Evolutionary conservation across 2,113 vertebrate genomes (phyloP).

Genomic region (Plotosus lineatus): DNA sequence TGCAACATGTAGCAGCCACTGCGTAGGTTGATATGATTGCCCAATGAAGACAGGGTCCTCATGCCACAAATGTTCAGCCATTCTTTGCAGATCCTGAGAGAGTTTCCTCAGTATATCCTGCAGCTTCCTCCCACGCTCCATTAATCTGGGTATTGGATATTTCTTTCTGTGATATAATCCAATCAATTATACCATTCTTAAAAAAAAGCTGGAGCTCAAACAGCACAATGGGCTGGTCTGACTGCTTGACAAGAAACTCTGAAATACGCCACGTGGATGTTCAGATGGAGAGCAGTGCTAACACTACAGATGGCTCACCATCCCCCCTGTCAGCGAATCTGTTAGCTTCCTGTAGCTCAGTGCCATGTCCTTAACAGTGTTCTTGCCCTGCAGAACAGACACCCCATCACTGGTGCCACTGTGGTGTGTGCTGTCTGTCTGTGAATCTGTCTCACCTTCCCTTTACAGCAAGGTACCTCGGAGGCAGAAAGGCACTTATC

Average conservation of each 20-base stretch:
- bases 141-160: conserved; percentile 13
- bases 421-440: conserved; percentile 1
- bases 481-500: neutral
- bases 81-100: neutral
- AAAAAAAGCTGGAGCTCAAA: conserved; percentile 30
- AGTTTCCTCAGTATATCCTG: conserved; percentile 4
- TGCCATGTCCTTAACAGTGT: conserved; percentile 34
- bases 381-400: conserved; percentile 11
- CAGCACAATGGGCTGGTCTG: conserved; percentile 47
- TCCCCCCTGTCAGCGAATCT: conserved; percentile 61
- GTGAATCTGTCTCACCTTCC: neutral
- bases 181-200: conserved; percentile 34
- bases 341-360: conserved; percentile 54
- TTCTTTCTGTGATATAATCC: conserved; percentile 22
- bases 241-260: conserved; percentile 54
- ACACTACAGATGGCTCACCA: conserved; percentile 55
- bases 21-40: neutral
- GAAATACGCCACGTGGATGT: conserved; percentile 50
- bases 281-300: conserved; percentile 57
- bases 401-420: neutral
- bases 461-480: conserved; percentile 5
- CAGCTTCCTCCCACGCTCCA: conserved; percentile 15
- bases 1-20: conserved; percentile 2
- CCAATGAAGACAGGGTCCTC: neutral
- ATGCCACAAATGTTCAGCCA: conserved; percentile 4